Evolutionary conservation across 2,113 vertebrate genomes (phyloP), one percentile per base, ranked within the genome.

Genomic region (Platycercus adscitus): DNA sequence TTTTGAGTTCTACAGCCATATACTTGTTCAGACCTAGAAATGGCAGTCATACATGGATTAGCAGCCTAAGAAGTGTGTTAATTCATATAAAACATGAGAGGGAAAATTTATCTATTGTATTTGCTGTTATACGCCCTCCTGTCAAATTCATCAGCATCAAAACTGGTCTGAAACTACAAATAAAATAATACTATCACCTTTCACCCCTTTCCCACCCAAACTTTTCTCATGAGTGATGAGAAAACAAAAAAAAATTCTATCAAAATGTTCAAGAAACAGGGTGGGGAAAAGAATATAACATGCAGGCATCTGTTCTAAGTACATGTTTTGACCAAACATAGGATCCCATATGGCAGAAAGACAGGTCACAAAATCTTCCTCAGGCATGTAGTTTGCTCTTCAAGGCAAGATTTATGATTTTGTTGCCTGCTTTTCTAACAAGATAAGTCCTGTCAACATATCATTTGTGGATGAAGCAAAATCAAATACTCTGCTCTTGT

Each of bases 261-360:
- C 65, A 91, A 79, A 91, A 77, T 46, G 11, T 82, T 93, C 72
- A 76, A 69, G 44, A 85, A 76, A 61, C 11, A 58, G 61, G 26
- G 43, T 81, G 77, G 43, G 28, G 55, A n/a, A 76, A 65, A 72
- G 17, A 39, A 39, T 92, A 10, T 66, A 56, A 29, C 50, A 71
- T 55, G 55, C 55, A 86, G 43, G 52, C 69, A 86, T 81, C n/a
- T 2, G 4, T 70, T 81, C 77, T 12, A 8, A 92, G 61, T 31
- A 39, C 33, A 70, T 95, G 37, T 91, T 97, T 95, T 95, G 81
- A 93, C 76, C 91, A 91, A 95, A 91, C 50, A 76, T 78, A 81
- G 83, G 52, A 89, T 85, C 53, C 73, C 63, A 63, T 61, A 49
- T 46, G 81, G 89, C 65, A 92, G 56, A 81, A 71, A 52, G 26